Base-by-base conservation (phyloP, 2,797 vertebrate genomes). In the Enteromius radiatus region DNA sequence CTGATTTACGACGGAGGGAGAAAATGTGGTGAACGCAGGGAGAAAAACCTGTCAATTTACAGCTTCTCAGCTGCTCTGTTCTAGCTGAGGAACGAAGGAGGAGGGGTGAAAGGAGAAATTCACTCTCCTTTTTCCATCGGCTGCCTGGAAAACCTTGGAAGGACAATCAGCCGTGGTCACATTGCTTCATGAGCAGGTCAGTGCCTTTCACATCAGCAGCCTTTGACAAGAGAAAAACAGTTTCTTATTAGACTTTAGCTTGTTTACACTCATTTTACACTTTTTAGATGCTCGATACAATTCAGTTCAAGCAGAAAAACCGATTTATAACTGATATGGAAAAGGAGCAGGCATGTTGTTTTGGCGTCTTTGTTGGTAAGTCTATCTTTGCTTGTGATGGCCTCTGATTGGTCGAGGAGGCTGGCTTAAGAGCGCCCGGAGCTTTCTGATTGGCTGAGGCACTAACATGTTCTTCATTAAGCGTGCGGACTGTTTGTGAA, bases 391-490 rank as follows among this genome's bases (percentile, higher is more conserved):
- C 87, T 78, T 86, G 54, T 80, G 83, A 33, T 82, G 84, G 43
- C 68, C 73, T 71, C 85, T 87, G 85, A 91, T 84, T 87, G 87
- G 88, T 85, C 81, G 84, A 88, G 85, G 84, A 81, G 82, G 83
- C 76, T 84, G 90, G 86, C 88, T 91, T 88, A 87, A 89, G 84
- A 81, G 85, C 87, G 87, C 80, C 78, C 85, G 85, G 84, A 85
- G 49, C 5, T 86, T 91, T 88, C 12, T 91, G 90, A 93, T 92
- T 93, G 92, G 93, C 87, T 87, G 86, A 85, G 70, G 84, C 85
- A 88, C 85, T 87, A 93, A 93, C 92, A 91, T 93, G 92, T 92
- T 94, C 88, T 91, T 93, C 88, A 92, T 93, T 94, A 94, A 84
- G 89, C 78, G 81, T 85, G 85, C 82, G 88, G 89, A 86, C 87